Conservation (phyloP, 2,113 vertebrate genomes). For the Passer domesticus region DNA sequence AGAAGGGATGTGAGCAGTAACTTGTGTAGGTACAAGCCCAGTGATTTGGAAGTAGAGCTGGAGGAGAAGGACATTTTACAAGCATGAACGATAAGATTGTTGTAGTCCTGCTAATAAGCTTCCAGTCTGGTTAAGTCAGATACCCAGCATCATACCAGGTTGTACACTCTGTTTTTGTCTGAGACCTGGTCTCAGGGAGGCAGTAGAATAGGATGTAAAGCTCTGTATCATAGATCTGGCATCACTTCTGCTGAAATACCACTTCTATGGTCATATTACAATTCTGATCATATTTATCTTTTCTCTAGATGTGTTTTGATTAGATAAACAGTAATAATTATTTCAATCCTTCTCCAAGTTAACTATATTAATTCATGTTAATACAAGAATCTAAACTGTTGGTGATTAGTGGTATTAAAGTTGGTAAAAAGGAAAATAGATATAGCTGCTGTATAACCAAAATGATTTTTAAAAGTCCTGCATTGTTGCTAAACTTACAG, state of each 20-base stretch:
- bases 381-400: background rate
- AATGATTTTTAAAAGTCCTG: background rate
- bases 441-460: background rate
- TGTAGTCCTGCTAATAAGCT: background rate
- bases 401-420: background rate
- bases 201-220: background rate
- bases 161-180: background rate
- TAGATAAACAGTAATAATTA: background rate
- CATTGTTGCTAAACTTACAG: background rate
- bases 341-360: background rate
- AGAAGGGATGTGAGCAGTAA: background rate
- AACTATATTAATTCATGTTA: background rate
- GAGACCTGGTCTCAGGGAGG: background rate
- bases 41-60: background rate
- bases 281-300: background rate
- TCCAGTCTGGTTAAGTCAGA: background rate
- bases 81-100: background rate
- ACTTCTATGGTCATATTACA: background rate
- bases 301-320: background rate
- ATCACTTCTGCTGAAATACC: background rate
- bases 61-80: background rate
- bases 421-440: background rate
- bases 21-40: background rate
- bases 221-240: background rate
- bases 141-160: background rate